Evolutionary conservation across 2,113 vertebrate species (phyloP).

Genomic region (Protobothrops mucrosquamatus): DNA sequence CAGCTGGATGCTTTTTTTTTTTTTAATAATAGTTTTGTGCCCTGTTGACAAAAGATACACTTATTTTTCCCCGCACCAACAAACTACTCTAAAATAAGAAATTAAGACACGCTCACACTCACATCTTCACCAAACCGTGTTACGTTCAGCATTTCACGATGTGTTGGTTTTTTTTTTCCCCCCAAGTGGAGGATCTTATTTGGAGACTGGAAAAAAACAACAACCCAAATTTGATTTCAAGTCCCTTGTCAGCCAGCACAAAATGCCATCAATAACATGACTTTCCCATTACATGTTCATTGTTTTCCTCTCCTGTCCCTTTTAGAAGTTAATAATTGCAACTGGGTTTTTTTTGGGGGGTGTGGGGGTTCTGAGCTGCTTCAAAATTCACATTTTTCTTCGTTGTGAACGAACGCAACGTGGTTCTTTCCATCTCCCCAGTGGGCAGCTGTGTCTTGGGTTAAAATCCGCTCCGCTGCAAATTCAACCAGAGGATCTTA

Average conservation of each 20-base stretch:
- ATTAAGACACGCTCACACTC: background rate
- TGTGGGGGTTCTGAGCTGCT: background rate
- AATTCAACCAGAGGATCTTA: background rate
- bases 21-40: slow-evolving; percentile 41
- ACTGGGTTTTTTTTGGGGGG: background rate
- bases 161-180: background rate
- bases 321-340: background rate
- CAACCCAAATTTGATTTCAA: background rate
- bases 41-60: background rate
- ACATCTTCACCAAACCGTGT: background rate
- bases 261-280: background rate
- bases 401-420: background rate
- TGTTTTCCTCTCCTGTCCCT: background rate
- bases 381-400: background rate
- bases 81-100: background rate
- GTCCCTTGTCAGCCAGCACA: background rate
- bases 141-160: background rate
- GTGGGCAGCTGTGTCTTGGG: background rate
- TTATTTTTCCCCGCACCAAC: background rate
- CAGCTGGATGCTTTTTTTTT: slow-evolving; percentile 27
- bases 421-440: background rate
- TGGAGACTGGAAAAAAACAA: background rate
- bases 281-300: background rate
- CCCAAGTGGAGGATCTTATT: background rate
- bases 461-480: background rate